Evolutionary conservation across 2,888 invertebrate species (phyloP), one percentile per base, ranked within the genome.

Genomic region (Drosophila emarginata): DNA sequence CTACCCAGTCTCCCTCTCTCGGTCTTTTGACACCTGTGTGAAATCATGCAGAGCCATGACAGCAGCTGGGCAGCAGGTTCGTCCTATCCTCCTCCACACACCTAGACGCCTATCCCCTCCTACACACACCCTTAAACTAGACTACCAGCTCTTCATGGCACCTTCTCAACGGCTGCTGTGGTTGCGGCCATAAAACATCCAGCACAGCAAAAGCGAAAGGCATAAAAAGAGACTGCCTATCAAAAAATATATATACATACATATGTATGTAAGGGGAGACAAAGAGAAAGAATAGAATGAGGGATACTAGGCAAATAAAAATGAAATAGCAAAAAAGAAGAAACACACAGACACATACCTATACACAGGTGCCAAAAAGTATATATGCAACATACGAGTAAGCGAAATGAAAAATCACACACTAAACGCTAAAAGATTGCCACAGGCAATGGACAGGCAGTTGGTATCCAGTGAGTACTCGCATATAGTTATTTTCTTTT

Each of bases 201-300:
- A 66, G 64, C 54, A 64, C 57, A 64, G 62, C 65, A 50, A 37
- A 73, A 61, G 73, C 74, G 70, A 76, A 75, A 75, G 72, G 85
- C 82, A 82, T 84, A 82, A 82, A 82, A 82, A 82, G 71, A 75
- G 79, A 79, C 76, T 83, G 81, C 84, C 84, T 83, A 83, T 87
- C 87, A 81, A 87, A 87, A 81, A 84, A 84, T 76, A 81, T 84
- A 72, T 72, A 72, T 72, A 56, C 59, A 15, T 72, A 36, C 40
- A 32, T 26, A 18, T 45, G 40, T 51, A 37, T 26, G 18, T 21
- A 45, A 21, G 11, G 11, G 11, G 4, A 21, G 45, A 12, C 18
- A 45, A 45, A 51, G 21, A 40, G 50, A 58, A 63, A 70, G 9
- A 57, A 63, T 3, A 11, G 52, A 63, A 57, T 58, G 11, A 63